Base-by-base conservation (phyloP, 2,888 invertebrate genomes). In the Unio delphinus region DNA sequence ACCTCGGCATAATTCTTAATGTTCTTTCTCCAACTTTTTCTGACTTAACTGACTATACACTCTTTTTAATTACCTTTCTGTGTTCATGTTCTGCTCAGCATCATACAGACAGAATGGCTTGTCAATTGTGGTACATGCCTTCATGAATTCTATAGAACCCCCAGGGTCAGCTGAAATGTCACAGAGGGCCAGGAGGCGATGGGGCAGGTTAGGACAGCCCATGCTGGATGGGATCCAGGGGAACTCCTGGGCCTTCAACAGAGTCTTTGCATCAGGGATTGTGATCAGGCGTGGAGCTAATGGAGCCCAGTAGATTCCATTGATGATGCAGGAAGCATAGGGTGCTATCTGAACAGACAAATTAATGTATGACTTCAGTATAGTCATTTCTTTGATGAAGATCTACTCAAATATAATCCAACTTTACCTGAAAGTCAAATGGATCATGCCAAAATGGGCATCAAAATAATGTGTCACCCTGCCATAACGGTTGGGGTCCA, bases 151-250 rank as follows among this genome's bases (percentile, higher is more conserved):
- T 70, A 99, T 98, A 58, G 97, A 97, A 68, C 98, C 97, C 0
- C 99, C 98, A 0, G 99, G 99, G 91, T 99, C 99, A 0, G 99
- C 99, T 0, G 97, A 98, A 85, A 99, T 99, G 89, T 99, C 99
- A 89, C 99, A 99, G 85, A 99, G 97, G 5, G 92, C 92, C 75
- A 99, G 91, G 93, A 99, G 95, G 8, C 88, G 83, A 69, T 89
- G 89, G 6, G 89, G 89, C 8, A 90, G 78, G n/a, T 81, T 81
- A 6, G 89, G 89, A 71, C 89, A 89, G 3, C 89, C 89, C 4
- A 79, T 75, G 56, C 81, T 83, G n/a, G 94, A 94, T 0, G 96
- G 96, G 67, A 98, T 90, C 98, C 98, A 98, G 0, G 98, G 98
- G 0, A 96, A 95, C 81, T 95, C 93, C 58, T 80, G 78, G 0